Evolutionary conservation across 2,888 invertebrate genomes (phyloP).

Genomic region (Melieria omissa): DNA sequence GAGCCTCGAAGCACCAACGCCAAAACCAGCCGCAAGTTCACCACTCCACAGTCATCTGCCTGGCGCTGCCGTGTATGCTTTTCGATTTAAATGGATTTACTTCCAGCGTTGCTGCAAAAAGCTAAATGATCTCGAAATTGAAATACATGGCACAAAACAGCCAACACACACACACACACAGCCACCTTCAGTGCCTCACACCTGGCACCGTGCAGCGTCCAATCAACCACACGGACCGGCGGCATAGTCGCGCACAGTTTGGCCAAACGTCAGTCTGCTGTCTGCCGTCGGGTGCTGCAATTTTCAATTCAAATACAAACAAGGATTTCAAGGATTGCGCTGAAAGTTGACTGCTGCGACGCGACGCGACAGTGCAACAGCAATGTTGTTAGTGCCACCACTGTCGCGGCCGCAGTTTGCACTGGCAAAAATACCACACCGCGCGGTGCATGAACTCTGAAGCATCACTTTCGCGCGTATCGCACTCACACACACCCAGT

Average conservation of each 20-base stretch:
- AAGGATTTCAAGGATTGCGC: slow-evolving; percentile 43
- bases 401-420: too few relatives aligned
- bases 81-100: slow-evolving; percentile 29
- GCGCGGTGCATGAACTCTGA: slow-evolving; percentile 60
- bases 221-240: not conserved
- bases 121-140: slow-evolving; percentile 57
- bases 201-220: not conserved
- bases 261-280: not conserved
- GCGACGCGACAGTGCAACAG: slow-evolving; percentile 22
- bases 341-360: slow-evolving; percentile 43
- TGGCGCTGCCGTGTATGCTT: not conserved
- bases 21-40: too few relatives aligned
- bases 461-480: slow-evolving; percentile 55
- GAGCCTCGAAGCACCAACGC: too few relatives aligned
- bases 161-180: slow-evolving; percentile 40
- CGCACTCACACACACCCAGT: slow-evolving; percentile 27
- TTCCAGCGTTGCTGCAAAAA: slow-evolving; percentile 15
- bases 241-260: not conserved
- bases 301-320: slow-evolving; percentile 53
- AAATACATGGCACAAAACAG: slow-evolving; percentile 42
- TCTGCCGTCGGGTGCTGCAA: slow-evolving; percentile 16
- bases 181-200: not conserved
- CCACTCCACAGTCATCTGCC: not conserved
- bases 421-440: too few relatives aligned
- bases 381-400: slow-evolving; percentile 7